Evolutionary conservation across 1,140 invertebrate species (phyloP).

Genomic region (Conus betulinus): DNA sequence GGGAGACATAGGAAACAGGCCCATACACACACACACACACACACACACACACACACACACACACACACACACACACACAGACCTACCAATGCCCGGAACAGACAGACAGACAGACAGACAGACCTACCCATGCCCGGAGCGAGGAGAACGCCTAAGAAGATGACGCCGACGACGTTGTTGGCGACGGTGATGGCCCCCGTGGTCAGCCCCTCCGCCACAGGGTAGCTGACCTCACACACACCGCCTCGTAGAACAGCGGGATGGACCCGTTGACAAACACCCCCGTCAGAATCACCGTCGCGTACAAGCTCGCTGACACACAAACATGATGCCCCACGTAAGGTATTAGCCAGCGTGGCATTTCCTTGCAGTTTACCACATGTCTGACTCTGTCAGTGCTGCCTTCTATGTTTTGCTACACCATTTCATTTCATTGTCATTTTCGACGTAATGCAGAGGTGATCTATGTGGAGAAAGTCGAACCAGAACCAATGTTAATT

Average conservation of each 20-base stretch:
- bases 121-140: conserved; percentile 54
- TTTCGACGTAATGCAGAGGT: no score
- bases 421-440: no score
- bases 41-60: no score
- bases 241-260: conserved; percentile 77
- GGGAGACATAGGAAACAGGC: no score
- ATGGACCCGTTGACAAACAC: conserved; percentile 75
- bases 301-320: conserved; percentile 54
- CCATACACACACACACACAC: no score
- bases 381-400: no score
- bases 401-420: no score
- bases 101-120: background rate
- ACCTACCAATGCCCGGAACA: no score
- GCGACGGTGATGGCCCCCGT: conserved; percentile 76
- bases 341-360: no score
- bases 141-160: conserved; percentile 45
- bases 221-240: conserved; percentile 77
- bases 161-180: conserved; percentile 62
- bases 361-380: no score
- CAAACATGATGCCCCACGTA: background rate
- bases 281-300: conserved; percentile 65
- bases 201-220: conserved; percentile 77
- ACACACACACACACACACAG: conserved; percentile 7
- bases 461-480: no score
- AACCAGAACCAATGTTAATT: no score